Percentiles rank a stretch among this genome's conserved stretches.
Conservation (phyloP, 2,888 invertebrate species). For the Hymenopus coronatus region DNA sequence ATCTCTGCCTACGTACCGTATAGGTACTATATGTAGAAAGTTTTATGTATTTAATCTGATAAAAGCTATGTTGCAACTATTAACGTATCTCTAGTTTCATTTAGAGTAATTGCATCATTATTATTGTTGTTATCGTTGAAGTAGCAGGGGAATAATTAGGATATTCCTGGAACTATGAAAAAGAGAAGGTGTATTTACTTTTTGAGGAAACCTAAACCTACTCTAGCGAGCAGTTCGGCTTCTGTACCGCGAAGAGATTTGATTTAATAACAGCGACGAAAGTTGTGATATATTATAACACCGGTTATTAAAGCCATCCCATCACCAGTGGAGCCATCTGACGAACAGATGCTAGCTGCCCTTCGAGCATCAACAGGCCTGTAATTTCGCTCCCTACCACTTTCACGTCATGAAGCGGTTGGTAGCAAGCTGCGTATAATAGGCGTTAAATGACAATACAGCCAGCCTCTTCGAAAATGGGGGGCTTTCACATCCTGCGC, state of each 20-base stretch:
- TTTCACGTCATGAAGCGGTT: background rate
- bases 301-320: background rate
- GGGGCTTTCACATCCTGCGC: background rate
- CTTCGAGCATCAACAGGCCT: background rate
- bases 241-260: background rate
- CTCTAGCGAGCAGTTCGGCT: background rate
- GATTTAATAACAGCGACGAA: background rate
- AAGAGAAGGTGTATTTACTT: too few relatives aligned
- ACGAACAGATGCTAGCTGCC: background rate
- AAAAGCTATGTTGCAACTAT: too few relatives aligned
- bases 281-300: background rate
- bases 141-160: too few relatives aligned
- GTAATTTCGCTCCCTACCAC: background rate
- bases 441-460: background rate
- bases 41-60: too few relatives aligned
- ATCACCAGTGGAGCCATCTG: background rate
- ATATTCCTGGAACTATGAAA: too few relatives aligned
- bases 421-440: background rate
- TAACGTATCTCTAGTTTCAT: too few relatives aligned
- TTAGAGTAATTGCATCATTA: too few relatives aligned
- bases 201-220: background rate
- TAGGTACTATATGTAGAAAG: too few relatives aligned
- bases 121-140: too few relatives aligned
- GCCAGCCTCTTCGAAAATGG: background rate
- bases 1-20: too few relatives aligned